Evolutionary conservation across 1,140 invertebrate genomes (phyloP).

Genomic region (Pollicipes pollicipes): DNA sequence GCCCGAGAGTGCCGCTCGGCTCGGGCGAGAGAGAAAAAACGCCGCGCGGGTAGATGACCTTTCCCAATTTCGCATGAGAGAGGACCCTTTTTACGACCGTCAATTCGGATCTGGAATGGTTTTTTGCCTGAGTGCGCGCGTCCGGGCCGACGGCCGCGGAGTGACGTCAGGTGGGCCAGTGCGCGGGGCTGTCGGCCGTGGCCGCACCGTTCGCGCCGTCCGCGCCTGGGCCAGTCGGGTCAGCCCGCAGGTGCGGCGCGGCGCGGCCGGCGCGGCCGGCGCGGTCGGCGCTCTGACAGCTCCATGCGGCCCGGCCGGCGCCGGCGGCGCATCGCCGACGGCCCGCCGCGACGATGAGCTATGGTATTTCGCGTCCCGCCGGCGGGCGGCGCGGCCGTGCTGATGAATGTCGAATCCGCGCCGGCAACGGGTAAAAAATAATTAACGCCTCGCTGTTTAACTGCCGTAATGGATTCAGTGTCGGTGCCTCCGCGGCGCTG

Average conservation of each 20-base stretch:
- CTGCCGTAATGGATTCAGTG: not conserved
- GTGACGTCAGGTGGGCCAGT: not conserved
- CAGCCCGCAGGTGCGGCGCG: no score
- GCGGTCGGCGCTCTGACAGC: not conserved
- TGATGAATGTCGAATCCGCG: not conserved
- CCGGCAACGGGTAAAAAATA: not conserved
- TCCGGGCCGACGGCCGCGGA: no score
- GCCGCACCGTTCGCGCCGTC: no score
- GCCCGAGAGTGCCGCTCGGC: no score
- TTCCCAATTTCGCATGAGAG: constrained; percentile 1
- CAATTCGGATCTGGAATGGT: not conserved
- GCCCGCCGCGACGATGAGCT: not conserved
- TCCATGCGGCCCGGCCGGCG: not conserved
- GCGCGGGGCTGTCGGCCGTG: no score
- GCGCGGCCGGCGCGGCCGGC: no score
- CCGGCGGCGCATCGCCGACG: not conserved
- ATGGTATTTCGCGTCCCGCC: not conserved
- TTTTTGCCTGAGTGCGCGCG: not conserved
- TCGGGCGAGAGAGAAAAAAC: not conserved
- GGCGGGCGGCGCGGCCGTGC: no score
- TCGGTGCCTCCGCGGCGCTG: no score
- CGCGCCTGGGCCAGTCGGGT: not conserved
- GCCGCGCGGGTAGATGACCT: not conserved
- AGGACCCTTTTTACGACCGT: not conserved
- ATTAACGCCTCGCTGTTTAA: not conserved